Conservation (phyloP, 2,113 vertebrate genomes). For the Cyphomyrus plagiostoma region DNA sequence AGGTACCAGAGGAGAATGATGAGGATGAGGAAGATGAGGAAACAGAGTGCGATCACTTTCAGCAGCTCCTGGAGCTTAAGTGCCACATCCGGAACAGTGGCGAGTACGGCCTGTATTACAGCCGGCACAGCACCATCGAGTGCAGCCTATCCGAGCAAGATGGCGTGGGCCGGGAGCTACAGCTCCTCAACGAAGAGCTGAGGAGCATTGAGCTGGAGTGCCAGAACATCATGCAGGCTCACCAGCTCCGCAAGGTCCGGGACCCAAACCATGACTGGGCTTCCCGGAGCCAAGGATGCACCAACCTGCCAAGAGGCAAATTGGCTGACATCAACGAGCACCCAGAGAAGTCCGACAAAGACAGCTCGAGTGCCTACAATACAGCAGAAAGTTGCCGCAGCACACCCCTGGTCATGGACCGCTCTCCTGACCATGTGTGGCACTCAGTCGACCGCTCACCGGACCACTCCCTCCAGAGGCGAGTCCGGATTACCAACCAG, state of each 20-base stretch:
- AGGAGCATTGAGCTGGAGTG: slow-evolving; percentile 88
- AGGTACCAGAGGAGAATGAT: slow-evolving; percentile 41
- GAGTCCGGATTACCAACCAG: slow-evolving; percentile 77
- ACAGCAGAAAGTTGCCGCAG: slow-evolving; percentile 88
- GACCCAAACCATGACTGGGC: slow-evolving; percentile 54
- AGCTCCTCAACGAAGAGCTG: slow-evolving; percentile 89
- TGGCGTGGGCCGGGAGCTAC: slow-evolving; percentile 81
- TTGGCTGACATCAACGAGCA: slow-evolving; percentile 80
- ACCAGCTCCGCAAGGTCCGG: slow-evolving; percentile 69
- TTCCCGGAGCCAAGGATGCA: slow-evolving; percentile 39
- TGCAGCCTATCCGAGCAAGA: slow-evolving; percentile 73
- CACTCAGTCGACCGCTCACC: slow-evolving; percentile 75
- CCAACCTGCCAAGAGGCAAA: slow-evolving; percentile 51
- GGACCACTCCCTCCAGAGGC: slow-evolving; percentile 73
- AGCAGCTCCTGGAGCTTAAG: slow-evolving; percentile 85
- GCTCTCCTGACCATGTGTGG: slow-evolving; percentile 73
- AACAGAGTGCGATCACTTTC: slow-evolving; percentile 74
- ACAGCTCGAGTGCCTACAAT: slow-evolving; percentile 92
- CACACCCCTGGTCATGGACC: slow-evolving; percentile 73
- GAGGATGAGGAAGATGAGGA: slow-evolving; percentile 32
- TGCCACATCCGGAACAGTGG: slow-evolving; percentile 82
- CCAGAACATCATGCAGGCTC: slow-evolving; percentile 93
- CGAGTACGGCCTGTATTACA: slow-evolving; percentile 84
- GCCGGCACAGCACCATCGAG: slow-evolving; percentile 79
- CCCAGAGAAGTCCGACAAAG: slow-evolving; percentile 80